Conservation (phyloP, 2,797 vertebrate genomes). For the Poecilia wingei region DNA sequence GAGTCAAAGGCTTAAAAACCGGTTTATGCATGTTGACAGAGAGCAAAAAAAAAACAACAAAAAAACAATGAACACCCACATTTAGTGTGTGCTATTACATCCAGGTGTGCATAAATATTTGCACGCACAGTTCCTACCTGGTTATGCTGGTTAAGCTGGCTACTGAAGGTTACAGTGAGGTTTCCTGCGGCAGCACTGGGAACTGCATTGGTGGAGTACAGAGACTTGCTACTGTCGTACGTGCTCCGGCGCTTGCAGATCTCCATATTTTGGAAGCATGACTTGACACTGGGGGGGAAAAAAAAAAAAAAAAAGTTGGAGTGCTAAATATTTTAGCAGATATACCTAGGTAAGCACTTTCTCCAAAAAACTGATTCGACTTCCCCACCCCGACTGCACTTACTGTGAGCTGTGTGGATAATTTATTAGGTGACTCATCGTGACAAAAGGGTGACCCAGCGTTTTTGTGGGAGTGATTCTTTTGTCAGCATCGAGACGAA, state of each 20-base stretch:
- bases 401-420: conserved; percentile 98
- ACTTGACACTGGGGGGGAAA: conserved; percentile 87
- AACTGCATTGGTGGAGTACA: conserved; percentile 92
- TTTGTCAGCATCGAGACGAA: conserved; percentile 98
- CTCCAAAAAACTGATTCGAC: not conserved
- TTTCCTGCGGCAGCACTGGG: conserved; percentile 95
- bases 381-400: conserved; percentile 32
- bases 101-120: not conserved
- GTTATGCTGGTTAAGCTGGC: conserved; percentile 97
- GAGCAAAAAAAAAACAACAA: not conserved
- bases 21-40: not conserved
- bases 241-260: conserved; percentile 94
- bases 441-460: conserved; percentile 95
- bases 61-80: not conserved
- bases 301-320: not conserved
- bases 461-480: conserved; percentile 97
- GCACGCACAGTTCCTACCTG: conserved; percentile 80
- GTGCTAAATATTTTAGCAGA: not conserved
- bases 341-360: not conserved
- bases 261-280: conserved; percentile 99
- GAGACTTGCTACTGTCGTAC: conserved; percentile 93
- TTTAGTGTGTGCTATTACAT: not conserved
- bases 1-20: not conserved
- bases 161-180: conserved; percentile 98
- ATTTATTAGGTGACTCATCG: conserved; percentile 96